These are phyloP conservation scores for Tetrapedia diversipes DNA, from an alignment of 2,888 invertebrate species.

Conservation along the genomic window DNA sequence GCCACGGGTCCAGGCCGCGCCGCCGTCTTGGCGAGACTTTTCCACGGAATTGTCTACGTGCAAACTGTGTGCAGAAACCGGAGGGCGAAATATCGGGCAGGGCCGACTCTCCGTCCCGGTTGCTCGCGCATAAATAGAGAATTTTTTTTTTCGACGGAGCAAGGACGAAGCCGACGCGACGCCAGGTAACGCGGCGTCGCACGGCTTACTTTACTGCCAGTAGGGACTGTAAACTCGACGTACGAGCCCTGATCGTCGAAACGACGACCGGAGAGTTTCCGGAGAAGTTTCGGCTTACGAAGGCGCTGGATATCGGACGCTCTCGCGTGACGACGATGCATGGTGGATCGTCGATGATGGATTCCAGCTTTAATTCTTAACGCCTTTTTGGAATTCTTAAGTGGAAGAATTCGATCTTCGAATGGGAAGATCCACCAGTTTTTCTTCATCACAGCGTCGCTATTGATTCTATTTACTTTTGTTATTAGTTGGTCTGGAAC, in stretches of 20 bases:
- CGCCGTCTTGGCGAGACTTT: conserved; percentile 70
- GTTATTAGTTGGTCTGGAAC: too few species aligned
- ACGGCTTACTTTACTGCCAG: conserved; percentile 49
- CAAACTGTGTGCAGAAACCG: conserved; percentile 56
- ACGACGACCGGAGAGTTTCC: conserved; percentile 17
- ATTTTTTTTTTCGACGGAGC: conserved; percentile 47
- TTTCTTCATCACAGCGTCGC: too few species aligned
- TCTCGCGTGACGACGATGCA: too few species aligned
- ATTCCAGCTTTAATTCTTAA: neutral
- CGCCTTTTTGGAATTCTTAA: too few species aligned
- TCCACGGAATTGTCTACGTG: conserved; percentile 75
- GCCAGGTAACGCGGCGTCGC: conserved; percentile 23
- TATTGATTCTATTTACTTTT: too few species aligned
- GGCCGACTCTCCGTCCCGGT: conserved; percentile 42
- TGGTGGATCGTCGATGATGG: neutral
- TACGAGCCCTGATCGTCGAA: conserved; percentile 27
- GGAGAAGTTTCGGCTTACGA: conserved; percentile 4
- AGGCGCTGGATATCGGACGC: neutral
- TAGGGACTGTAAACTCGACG: conserved; percentile 48
- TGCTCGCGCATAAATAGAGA: conserved; percentile 72
- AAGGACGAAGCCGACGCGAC: conserved; percentile 29
- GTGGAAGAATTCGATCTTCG: too few species aligned
- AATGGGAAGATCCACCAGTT: too few species aligned
- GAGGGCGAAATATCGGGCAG: conserved; percentile 69
- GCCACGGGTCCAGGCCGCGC: conserved; percentile 53